These are phyloP conservation scores for Cyclura pinguis DNA, from an alignment of 2,797 vertebrate species.

Conservation along the genomic window DNA sequence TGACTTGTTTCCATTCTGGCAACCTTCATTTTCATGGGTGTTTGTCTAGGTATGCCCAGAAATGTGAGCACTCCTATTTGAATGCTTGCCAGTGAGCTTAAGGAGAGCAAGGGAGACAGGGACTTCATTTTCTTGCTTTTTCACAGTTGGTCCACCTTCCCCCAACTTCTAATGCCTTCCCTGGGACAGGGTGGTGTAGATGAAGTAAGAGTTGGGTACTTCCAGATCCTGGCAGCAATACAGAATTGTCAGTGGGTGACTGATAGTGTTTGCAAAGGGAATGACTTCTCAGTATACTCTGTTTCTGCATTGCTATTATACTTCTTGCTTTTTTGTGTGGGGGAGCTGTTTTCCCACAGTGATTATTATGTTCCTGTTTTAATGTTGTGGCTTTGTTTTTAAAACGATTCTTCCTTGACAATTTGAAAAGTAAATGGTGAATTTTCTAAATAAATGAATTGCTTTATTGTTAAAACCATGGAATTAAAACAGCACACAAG, in stretches of 20 bases:
- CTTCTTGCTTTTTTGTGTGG: too few species aligned
- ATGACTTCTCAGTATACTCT: background rate
- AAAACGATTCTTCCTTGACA: background rate
- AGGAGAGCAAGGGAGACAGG: background rate
- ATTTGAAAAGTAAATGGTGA: background rate
- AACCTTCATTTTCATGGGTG: too few species aligned
- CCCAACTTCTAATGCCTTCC: background rate
- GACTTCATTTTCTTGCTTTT: background rate
- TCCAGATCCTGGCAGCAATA: background rate
- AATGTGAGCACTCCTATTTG: background rate
- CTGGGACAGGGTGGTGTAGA: background rate
- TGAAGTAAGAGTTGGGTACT: background rate
- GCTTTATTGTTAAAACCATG: background rate
- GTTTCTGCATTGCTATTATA: background rate
- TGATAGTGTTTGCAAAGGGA: background rate
- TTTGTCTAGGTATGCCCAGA: background rate
- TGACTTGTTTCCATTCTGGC: too few species aligned
- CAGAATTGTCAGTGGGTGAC: background rate
- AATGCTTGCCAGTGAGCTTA: background rate
- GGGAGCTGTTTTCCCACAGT: background rate
- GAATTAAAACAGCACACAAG: too few species aligned
- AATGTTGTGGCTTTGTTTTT: background rate
- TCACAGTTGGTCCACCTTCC: too few species aligned
- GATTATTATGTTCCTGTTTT: background rate
- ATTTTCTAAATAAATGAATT: background rate